Percentiles rank a stretch among this genome's conserved stretches.
phyloP scores from a whole-genome alignment of 2,113 vertebrate species.

The Mormyrus lacerda region DNA sequence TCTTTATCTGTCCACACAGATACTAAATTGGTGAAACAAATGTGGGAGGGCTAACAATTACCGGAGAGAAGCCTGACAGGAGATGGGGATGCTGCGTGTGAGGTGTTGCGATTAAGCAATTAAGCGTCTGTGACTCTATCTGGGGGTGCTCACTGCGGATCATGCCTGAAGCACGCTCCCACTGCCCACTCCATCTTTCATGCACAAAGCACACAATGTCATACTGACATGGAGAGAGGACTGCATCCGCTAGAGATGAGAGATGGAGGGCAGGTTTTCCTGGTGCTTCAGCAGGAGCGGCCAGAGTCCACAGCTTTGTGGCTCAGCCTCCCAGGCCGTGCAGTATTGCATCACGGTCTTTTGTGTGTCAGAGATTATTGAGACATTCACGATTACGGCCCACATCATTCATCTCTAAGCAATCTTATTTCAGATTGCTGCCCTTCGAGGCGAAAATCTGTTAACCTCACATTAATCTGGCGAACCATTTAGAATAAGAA shows the following conservation, averaged over 20 bases:
- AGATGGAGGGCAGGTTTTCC: neutral
- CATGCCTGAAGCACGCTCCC: neutral
- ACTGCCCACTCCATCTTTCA: neutral
- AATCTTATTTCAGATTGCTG: neutral
- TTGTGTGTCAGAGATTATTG: neutral
- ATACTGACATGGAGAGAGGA: neutral
- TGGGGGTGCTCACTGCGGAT: neutral
- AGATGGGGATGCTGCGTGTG: neutral
- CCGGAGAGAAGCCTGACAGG: neutral
- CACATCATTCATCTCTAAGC: neutral
- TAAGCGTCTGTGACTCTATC: neutral
- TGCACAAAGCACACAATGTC: neutral
- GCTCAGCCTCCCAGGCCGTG: neutral
- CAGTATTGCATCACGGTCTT: neutral
- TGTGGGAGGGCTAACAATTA: neutral
- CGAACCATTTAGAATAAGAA: neutral
- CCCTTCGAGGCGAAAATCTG: neutral
- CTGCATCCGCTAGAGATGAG: neutral
- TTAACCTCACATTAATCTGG: neutral
- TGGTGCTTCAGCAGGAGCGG: neutral
- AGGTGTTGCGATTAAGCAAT: slow-evolving; percentile 6
- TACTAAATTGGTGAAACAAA: neutral
- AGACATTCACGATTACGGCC: neutral
- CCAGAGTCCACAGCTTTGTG: neutral
- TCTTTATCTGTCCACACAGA: neutral